Evolutionary conservation across 37 sponge, comb jelly and placozoan species (phyloP).

Genomic region (Haliclona indistincta): DNA sequence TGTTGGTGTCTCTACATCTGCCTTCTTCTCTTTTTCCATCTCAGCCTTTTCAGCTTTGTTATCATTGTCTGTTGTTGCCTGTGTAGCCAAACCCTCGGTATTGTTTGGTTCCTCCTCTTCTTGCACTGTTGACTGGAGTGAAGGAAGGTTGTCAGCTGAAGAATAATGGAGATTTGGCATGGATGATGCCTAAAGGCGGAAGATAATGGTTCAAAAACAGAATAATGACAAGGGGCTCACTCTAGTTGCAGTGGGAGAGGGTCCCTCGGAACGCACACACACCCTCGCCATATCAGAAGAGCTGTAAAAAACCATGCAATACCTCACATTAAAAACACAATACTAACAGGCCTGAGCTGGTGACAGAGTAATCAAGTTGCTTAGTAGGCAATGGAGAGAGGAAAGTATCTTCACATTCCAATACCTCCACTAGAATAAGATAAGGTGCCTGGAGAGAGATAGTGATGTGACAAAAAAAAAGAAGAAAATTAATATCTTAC

Average conservation of each 20-base stretch:
- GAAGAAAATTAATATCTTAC: constrained; percentile 14
- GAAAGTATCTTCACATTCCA: constrained; percentile 70
- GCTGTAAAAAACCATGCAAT: constrained; percentile 3
- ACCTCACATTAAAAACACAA: not conserved
- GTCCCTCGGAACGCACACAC: constrained; percentile 59
- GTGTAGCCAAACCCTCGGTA: not conserved
- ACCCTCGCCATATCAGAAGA: constrained; percentile 37
- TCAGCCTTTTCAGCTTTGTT: not conserved
- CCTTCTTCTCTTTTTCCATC: constrained; percentile 23
- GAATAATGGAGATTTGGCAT: not conserved
- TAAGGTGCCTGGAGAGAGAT: constrained; percentile 83
- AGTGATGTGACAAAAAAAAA: no score
- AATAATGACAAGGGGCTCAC: not conserved
- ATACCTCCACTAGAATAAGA: constrained; percentile 82
- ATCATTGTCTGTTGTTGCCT: not conserved
- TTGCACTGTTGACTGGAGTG: not conserved
- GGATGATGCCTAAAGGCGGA: no score
- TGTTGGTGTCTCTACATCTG: constrained; percentile 1
- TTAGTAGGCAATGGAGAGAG: constrained; percentile 79
- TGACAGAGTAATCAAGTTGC: constrained; percentile 54
- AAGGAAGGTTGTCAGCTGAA: not conserved
- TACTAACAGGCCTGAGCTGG: constrained; percentile 57
- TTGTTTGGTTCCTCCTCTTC: constrained; percentile 7
- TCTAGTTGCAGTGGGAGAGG: constrained; percentile 38
- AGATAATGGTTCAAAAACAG: not conserved